Evolutionary conservation across 2,888 invertebrate genomes (phyloP), one percentile per base, ranked within the genome.

Genomic region (Polymixis lichenea): DNA sequence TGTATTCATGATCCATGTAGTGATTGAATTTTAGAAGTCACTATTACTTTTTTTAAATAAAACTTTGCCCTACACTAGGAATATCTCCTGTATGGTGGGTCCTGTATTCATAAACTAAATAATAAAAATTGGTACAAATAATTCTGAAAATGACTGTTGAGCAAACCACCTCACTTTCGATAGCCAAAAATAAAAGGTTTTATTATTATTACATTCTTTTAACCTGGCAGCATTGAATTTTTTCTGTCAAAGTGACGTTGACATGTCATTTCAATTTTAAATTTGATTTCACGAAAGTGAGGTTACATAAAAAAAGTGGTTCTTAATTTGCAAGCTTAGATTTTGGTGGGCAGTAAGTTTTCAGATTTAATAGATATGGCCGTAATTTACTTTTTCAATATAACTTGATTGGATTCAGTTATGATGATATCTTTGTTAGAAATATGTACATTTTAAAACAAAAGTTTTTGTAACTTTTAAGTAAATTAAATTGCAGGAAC

Each of bases 331-430:
- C 60, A 84, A 86, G 86, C 70, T 80, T 82, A 77, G 84, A 86
- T 88, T 84, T 89, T 88, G 90, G 90, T 90, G 90, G 90, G 90
- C 80, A 80, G 78, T 78, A 83, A 77, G 83, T 85, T 83, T 82
- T 65, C 58, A 73, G 82, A 79, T 77, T 72, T 79, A 66, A 66
- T 38, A 82, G 76, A 82, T 83, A 86, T 61, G 78, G 74, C 75
- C 77, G 51, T 76, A 80, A 72, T 68, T 58, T 17, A 53, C 4
- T 15, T 60, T 13, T n/a, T 19, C 8, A 32, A 65, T 70, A 25
- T 53, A 49, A 11, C 53, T 66, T 66, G 43, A 56, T 60, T 80
- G 25, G 3, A 51, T 61, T 61, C 9, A 55, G 11, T 17, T 38
- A 25, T 28, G 43, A 43, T 55, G 58, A 38, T 15, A 67, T 58